phyloP scores from a whole-genome alignment of 2,113 vertebrate genomes.

The Nymphicus hollandicus region DNA sequence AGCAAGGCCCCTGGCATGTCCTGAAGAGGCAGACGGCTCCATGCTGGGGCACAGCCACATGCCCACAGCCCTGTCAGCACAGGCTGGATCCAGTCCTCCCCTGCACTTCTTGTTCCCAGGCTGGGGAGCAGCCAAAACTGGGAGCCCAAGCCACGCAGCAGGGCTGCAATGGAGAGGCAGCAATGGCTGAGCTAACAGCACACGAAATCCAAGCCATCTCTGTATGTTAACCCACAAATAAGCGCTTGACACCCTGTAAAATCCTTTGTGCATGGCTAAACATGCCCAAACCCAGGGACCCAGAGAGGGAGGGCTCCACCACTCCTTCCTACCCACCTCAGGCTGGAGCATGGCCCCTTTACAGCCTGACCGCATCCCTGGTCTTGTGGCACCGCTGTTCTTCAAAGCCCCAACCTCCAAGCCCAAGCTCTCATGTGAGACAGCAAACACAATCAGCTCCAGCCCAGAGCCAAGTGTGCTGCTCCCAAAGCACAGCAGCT shows the following conservation, averaged over 20 bases:
- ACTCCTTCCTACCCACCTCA: neutral
- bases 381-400: rapidly evolving
- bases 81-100: neutral
- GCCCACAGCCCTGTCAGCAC: no score
- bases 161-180: neutral
- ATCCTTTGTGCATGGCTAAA: neutral
- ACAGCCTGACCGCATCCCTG: neutral
- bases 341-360: neutral
- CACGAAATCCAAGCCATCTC: rapidly evolving
- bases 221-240: neutral
- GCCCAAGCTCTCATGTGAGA: rapidly evolving
- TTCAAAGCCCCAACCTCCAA: rapidly evolving
- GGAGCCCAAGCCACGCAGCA: neutral
- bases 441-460: rapidly evolving
- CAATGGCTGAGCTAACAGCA: neutral
- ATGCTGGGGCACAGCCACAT: no score
- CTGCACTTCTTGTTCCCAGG: neutral
- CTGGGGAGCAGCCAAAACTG: neutral
- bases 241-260: neutral
- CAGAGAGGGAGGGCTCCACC: neutral
- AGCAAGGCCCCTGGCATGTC: neutral
- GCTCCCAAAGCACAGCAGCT: neutral
- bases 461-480: rapidly evolving
- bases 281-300: neutral
- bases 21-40: no score